These are phyloP conservation scores for Ageneiosus marmoratus DNA, from an alignment of 2,113 vertebrate species.

Conservation along the genomic window DNA sequence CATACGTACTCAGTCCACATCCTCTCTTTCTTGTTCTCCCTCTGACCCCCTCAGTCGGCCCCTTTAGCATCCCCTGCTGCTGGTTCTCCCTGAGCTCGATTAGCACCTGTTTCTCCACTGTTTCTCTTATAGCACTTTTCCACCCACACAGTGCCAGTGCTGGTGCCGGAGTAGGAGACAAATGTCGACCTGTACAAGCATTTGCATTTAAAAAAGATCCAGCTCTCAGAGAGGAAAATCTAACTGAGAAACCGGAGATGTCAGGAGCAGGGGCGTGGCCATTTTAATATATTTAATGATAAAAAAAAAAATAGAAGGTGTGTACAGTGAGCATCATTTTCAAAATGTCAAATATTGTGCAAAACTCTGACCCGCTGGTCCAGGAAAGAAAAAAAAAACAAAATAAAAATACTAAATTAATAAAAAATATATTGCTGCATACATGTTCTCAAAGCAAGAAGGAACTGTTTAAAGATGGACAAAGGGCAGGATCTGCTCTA, in stretches of 20 bases:
- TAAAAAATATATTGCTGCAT: no score
- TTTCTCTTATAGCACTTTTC: constrained; percentile 28
- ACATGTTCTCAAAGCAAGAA: background rate
- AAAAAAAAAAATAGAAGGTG: background rate
- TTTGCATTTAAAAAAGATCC: background rate
- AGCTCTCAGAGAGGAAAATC: background rate
- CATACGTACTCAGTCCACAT: constrained; percentile 33
- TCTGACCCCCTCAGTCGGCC: background rate
- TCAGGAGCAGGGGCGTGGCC: background rate
- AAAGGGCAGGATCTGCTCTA: background rate
- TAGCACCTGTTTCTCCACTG: constrained; percentile 17
- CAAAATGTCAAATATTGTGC: background rate
- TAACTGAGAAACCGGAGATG: background rate
- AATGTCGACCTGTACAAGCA: background rate
- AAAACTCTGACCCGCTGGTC: background rate
- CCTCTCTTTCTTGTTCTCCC: constrained; percentile 29
- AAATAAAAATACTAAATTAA: no score
- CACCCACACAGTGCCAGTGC: constrained; percentile 24
- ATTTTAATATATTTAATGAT: no score
- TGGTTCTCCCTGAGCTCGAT: constrained; percentile 3
- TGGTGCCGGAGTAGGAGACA: background rate
- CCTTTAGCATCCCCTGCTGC: background rate
- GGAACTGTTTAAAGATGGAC: background rate
- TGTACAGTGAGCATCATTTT: background rate
- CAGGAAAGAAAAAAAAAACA: background rate